A percentile compares a stretch with the other conserved stretches of the same genome.
phyloP scores from a whole-genome alignment of 2,888 invertebrate species.

The Apodemia hepburni region DNA sequence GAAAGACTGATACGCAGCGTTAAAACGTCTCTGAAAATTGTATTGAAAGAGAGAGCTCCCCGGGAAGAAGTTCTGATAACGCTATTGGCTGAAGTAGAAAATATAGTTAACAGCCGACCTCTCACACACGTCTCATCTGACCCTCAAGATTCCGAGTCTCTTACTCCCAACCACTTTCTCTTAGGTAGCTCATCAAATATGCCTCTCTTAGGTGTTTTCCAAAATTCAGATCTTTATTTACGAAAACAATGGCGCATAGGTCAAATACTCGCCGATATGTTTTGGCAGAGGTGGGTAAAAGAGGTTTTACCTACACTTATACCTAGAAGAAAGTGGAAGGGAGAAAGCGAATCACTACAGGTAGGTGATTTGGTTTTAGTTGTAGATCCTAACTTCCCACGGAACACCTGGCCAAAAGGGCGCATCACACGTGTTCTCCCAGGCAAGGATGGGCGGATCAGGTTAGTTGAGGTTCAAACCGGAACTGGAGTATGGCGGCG shows the following conservation, averaged over 20 bases:
- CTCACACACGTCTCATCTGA: background rate
- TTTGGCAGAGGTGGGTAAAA: constrained; percentile 11
- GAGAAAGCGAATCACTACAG: background rate
- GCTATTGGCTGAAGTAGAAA: background rate
- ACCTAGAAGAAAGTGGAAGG: constrained; percentile 22
- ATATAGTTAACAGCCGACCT: background rate
- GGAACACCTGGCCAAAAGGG: background rate
- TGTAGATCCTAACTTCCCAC: background rate
- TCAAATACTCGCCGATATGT: background rate
- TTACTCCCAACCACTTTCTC: background rate
- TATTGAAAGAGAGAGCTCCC: constrained; percentile 14
- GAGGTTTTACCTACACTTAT: constrained; percentile 3
- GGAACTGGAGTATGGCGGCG: background rate
- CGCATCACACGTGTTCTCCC: background rate
- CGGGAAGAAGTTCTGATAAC: background rate
- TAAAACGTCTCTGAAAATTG: constrained; percentile 21
- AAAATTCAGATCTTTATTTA: background rate
- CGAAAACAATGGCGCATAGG: background rate
- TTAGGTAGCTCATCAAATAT: background rate
- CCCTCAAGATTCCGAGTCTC: background rate
- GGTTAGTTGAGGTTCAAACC: background rate
- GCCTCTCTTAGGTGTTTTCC: background rate
- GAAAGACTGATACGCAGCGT: constrained; percentile 25
- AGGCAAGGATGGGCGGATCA: background rate
- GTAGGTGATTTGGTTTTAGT: background rate